Conservation (phyloP, 2,797 vertebrate genomes). For the Tinamus major region DNA sequence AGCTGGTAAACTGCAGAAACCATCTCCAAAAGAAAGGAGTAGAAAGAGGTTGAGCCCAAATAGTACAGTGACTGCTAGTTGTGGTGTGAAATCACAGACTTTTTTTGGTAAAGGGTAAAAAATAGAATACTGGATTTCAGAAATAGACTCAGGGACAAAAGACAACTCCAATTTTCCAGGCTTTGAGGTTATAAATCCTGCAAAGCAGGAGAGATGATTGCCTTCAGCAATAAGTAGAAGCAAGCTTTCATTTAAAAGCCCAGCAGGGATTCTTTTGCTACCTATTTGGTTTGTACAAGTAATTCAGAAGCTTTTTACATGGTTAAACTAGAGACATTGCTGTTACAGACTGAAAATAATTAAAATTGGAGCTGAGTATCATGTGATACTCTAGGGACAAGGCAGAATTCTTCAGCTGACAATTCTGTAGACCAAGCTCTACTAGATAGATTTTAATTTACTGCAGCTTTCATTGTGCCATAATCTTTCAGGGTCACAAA, state of each 20-base stretch:
- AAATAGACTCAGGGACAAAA: neutral
- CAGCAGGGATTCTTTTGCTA: constrained; percentile 35
- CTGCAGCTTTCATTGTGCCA: neutral
- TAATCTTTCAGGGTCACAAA: neutral
- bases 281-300: neutral
- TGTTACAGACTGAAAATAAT: constrained; percentile 22
- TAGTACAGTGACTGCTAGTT: neutral
- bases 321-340: neutral
- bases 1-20: constrained; percentile 16
- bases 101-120: neutral
- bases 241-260: constrained; percentile 25
- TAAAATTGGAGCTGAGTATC: neutral
- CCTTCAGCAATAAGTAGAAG: neutral
- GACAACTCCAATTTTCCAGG: neutral
- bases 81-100: neutral
- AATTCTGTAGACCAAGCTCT: neutral
- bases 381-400: neutral
- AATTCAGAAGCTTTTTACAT: neutral
- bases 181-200: neutral
- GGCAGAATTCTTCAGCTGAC: neutral
- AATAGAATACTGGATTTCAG: neutral
- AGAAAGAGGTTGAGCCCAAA: neutral
- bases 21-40: neutral
- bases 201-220: constrained; percentile 4
- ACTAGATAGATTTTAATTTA: neutral